Evolutionary conservation across 2,113 vertebrate genomes (phyloP).

Genomic region (Pelecanus crispus): DNA sequence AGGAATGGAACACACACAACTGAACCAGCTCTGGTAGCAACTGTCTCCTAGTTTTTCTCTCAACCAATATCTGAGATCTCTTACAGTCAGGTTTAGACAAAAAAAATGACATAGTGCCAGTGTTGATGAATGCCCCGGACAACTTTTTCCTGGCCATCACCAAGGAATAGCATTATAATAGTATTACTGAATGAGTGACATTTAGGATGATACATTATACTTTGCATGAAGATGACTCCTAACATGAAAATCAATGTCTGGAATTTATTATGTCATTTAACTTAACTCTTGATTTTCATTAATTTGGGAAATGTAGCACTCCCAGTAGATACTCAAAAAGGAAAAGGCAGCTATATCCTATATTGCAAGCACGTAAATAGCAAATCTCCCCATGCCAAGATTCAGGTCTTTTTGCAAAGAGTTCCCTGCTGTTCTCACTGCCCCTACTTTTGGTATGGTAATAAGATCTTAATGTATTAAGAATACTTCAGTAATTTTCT

Average conservation of each 20-base stretch:
- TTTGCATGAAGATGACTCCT: conserved; percentile 21
- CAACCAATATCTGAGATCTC: not conserved
- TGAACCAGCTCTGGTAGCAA: not conserved
- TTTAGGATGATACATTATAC: conserved; percentile 13
- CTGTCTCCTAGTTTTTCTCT: not conserved
- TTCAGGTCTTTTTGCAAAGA: not conserved
- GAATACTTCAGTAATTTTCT: not conserved
- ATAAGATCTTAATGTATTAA: not conserved
- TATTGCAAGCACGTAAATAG: not conserved
- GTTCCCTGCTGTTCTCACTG: not conserved
- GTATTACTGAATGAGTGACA: not conserved
- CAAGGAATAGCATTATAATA: not conserved
- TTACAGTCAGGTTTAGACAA: not conserved
- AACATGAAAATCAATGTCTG: conserved; percentile 36
- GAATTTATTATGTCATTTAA: conserved; percentile 33
- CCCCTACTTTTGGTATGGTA: not conserved
- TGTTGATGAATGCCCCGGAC: not conserved
- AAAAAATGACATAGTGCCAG: not conserved
- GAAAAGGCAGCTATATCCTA: not conserved
- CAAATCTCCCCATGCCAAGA: not conserved
- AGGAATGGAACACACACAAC: not conserved
- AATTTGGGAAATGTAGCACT: not conserved
- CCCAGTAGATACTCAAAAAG: not conserved
- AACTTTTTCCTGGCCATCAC: not conserved
- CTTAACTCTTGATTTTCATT: conserved; percentile 9